These are phyloP conservation scores for Conus betulinus DNA, from an alignment of 1,140 invertebrate species.

Conservation along the genomic window DNA sequence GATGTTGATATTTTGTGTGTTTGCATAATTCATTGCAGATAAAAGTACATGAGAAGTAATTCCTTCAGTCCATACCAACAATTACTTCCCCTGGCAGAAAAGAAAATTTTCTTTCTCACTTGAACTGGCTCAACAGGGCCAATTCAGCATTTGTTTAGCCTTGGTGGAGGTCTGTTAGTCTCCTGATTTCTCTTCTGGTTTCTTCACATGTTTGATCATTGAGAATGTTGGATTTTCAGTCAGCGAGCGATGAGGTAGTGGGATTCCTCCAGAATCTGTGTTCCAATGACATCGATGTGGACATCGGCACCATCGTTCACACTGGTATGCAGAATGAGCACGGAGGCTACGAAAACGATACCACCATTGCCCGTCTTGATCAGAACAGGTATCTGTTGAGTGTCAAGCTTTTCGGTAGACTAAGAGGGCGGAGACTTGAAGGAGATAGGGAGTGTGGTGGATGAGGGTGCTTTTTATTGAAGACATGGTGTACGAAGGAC, in stretches of 20 bases:
- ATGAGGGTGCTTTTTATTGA: no score
- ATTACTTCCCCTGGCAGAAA: no score
- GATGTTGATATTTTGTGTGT: no score
- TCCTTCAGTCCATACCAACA: no score
- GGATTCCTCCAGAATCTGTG: constrained; percentile 92
- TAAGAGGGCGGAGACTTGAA: not conserved
- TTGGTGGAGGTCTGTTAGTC: no score
- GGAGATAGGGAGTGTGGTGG: not conserved
- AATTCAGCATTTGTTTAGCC: no score
- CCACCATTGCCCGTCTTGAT: constrained; percentile 91
- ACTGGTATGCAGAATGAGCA: constrained; percentile 98
- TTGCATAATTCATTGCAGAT: no score
- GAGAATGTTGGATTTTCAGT: constrained; percentile 52
- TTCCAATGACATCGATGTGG: constrained; percentile 85
- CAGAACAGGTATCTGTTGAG: constrained; percentile 86
- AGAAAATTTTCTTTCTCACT: no score
- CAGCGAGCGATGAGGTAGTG: constrained; percentile 88
- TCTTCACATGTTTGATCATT: not conserved
- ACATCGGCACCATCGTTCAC: constrained; percentile 95
- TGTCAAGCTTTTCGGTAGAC: not conserved
- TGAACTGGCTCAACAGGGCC: no score
- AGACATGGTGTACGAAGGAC: no score
- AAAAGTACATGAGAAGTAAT: no score
- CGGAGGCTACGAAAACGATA: constrained; percentile 99
- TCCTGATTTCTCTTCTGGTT: no score